Conservation (phyloP, 2,113 vertebrate genomes). For the Apus apus region DNA sequence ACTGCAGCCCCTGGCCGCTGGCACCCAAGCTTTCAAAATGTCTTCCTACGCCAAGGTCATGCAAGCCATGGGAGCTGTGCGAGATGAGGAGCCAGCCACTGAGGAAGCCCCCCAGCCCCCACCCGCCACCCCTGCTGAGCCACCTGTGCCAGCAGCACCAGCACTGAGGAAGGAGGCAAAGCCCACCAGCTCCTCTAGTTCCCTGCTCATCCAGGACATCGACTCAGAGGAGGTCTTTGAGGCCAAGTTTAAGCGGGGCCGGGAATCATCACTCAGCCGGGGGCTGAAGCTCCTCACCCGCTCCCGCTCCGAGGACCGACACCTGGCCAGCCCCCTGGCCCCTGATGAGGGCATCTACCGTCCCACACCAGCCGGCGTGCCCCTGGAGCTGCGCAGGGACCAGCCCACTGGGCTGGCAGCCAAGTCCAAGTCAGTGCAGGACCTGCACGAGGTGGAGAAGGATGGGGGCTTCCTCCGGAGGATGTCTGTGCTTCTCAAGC, state of each 20-base stretch:
- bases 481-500: constrained; percentile 83
- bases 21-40: not conserved
- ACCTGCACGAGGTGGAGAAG: constrained; percentile 87
- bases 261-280: constrained; percentile 88
- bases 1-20: not conserved
- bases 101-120: not conserved
- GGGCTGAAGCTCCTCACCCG: constrained; percentile 88
- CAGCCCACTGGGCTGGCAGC: constrained; percentile 75
- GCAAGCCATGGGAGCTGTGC: constrained; percentile 79
- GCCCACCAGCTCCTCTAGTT: not conserved
- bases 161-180: not conserved
- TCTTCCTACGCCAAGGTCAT: constrained; percentile 92
- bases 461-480: constrained; percentile 90
- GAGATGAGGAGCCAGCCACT: not conserved
- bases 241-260: constrained; percentile 90
- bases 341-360: constrained; percentile 90
- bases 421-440: constrained; percentile 94
- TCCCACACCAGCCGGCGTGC: constrained; percentile 86
- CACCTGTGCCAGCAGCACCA: not conserved
- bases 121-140: not conserved
- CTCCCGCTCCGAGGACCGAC: constrained; percentile 87
- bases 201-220: constrained; percentile 82
- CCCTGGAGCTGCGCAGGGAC: constrained; percentile 83
- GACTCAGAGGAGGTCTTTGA: constrained; percentile 95
- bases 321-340: constrained; percentile 55